Evolutionary conservation across 92 coral and sea anemone genomes (phyloP).

Genomic region (Parazoanthus atlanticus): DNA sequence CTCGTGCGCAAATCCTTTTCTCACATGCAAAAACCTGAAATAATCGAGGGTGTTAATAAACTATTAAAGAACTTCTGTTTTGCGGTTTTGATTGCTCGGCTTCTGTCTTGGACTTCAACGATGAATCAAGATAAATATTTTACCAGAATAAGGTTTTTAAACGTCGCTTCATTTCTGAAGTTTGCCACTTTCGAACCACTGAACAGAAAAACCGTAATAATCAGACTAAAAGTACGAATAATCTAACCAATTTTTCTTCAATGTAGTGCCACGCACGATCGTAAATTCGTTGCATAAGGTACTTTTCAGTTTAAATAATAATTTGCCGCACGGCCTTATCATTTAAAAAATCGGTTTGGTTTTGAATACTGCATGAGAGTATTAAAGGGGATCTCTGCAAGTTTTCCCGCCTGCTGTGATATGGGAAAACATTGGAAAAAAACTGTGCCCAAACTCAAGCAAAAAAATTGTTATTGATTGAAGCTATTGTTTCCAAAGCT

Average conservation of each 20-base stretch:
- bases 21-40: not conserved
- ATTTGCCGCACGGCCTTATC: constrained; percentile 10
- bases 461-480: not conserved
- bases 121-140: constrained; percentile 4
- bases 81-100: constrained; percentile 33
- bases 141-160: not conserved
- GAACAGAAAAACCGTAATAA: not conserved
- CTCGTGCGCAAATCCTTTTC: not conserved
- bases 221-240: not conserved
- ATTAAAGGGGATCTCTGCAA: constrained; percentile 20
- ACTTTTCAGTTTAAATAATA: constrained; percentile 2
- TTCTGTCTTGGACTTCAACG: constrained; percentile 11
- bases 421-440: not conserved
- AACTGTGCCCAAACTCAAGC: not conserved
- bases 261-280: not conserved
- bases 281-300: constrained; percentile 25
- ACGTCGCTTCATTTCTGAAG: not conserved
- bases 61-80: constrained; percentile 35
- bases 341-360: constrained; percentile 7
- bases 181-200: not conserved
- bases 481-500: constrained; percentile 4
- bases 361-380: constrained; percentile 27
- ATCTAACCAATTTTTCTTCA: not conserved
- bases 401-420: constrained; percentile 34
- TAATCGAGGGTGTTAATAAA: constrained; percentile 29